Evolutionary conservation across 2,113 vertebrate species (phyloP), one percentile per base, ranked within the genome.

Genomic region (Anhinga anhinga): DNA sequence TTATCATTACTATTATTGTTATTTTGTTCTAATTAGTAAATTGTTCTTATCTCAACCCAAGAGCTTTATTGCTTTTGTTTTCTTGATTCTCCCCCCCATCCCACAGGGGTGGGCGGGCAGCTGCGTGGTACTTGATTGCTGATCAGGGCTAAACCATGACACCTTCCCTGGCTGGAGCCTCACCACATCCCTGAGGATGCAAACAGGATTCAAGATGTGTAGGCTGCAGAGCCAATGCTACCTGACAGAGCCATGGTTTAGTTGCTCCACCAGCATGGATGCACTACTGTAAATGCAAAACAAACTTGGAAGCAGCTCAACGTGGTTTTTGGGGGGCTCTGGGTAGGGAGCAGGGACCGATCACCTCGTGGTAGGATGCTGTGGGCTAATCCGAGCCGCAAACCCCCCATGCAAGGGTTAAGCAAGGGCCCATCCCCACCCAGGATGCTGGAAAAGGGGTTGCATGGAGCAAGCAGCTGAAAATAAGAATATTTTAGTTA

Each of bases 221-320:
- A 5, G 42, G 61, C 30, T 74, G 34, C 36, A 36, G 5, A 70
- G 11, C 13, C 38, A 34, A 0, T 0, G 13, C 36, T 38, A 21
- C 25, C 78, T 1, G 1, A n/a, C 62, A 88, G 15, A 56, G 22
- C 44, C 21, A 1, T 1, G 55, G 20, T 16, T 30, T 4, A 2
- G 34, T 10, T 11, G 32, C 67, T 80, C 67, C 21, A 19, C 13
- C 22, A 14, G 22, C 5, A 0, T 1, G 32, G 65, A 15, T 32
- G 5, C 4, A 0, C 27, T 4, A 21, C 66, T 74, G n/a, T 16
- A 29, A 56, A 32, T 3, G 26, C 32, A 19, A 38, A 56, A 44
- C 0, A 1, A 61, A 47, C 15, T 3, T 3, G 0, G 50, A 29
- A 66, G 17, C 3, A 49, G 19, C 50, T 18, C 17, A 3, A 1